Evolutionary conservation across 2,797 vertebrate genomes (phyloP).

Genomic region (Microcaecilia unicolor): DNA sequence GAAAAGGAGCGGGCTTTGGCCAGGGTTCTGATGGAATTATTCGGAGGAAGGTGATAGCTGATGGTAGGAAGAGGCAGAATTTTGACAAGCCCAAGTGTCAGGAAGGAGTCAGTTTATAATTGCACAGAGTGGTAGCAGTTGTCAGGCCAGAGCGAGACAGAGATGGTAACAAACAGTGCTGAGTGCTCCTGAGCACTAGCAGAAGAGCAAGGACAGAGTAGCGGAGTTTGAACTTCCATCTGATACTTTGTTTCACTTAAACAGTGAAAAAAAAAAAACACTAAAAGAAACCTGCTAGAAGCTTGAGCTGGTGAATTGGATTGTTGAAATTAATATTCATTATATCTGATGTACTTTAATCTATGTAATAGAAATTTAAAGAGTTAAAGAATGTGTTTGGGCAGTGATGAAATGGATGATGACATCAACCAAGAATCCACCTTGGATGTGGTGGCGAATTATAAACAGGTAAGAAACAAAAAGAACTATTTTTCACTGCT

Average conservation of each 20-base stretch:
- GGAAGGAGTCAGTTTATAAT: conserved; percentile 34
- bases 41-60: conserved; percentile 18
- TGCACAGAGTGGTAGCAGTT: conserved; percentile 44
- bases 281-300: conserved; percentile 7
- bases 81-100: conserved; percentile 7
- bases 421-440: conserved; percentile 60
- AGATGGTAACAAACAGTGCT: conserved; percentile 8
- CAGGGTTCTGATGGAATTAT: not conserved
- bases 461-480: conserved; percentile 77
- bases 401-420: conserved; percentile 63
- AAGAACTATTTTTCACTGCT: conserved; percentile 22
- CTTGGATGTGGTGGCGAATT: conserved; percentile 60
- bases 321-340: not conserved
- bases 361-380: conserved; percentile 25
- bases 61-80: conserved; percentile 10
- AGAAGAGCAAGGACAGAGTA: not conserved
- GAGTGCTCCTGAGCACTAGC: conserved; percentile 3
- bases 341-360: not conserved
- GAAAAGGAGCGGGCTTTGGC: conserved; percentile 18
- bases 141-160: conserved; percentile 33
- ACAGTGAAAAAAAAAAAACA: not conserved
- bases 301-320: not conserved
- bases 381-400: conserved; percentile 54
- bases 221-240: not conserved
- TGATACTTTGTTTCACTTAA: too few species aligned